Percentiles rank a stretch among this genome's conserved stretches.
Evolutionary conservation across 1,140 invertebrate genomes (phyloP).

Genomic region (Papilio dardanus): DNA sequence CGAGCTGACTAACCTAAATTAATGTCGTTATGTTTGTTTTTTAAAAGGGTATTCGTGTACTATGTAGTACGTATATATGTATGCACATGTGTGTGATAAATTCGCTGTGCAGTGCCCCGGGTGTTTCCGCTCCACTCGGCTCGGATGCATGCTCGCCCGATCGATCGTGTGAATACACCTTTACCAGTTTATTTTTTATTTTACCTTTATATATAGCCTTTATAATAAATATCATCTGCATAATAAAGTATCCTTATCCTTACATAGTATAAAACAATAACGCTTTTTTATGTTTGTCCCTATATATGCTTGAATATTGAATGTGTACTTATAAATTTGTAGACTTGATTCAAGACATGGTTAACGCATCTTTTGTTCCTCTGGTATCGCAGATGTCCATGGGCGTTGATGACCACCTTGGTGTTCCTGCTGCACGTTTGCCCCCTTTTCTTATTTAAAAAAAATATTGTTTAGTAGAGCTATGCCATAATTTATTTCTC

Average conservation of each 20-base stretch:
- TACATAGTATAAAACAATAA: too few species aligned
- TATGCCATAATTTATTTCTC: background rate
- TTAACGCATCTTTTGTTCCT: too few species aligned
- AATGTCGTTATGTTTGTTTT: slow-evolving; percentile 31
- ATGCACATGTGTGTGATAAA: slow-evolving; percentile 71
- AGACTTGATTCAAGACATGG: background rate
- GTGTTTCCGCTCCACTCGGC: slow-evolving; percentile 72
- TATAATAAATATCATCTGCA: slow-evolving; percentile 48
- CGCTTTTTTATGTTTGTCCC: too few species aligned
- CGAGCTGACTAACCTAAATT: background rate
- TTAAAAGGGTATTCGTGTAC: slow-evolving; percentile 42
- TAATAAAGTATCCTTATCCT: slow-evolving; percentile 1
- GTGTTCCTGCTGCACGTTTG: too few species aligned
- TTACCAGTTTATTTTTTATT: slow-evolving; percentile 68
- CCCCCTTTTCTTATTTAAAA: too few species aligned
- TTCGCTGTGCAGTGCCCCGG: slow-evolving; percentile 69
- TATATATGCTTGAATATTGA: too few species aligned
- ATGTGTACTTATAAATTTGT: background rate
- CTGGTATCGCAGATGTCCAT: too few species aligned
- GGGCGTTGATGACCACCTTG: too few species aligned
- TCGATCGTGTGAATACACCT: slow-evolving; percentile 77
- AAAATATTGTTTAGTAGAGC: too few species aligned
- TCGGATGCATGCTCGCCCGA: slow-evolving; percentile 68
- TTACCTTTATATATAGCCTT: slow-evolving; percentile 60
- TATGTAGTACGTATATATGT: slow-evolving; percentile 46